These are phyloP conservation scores for Biston betularia DNA, from an alignment of 2,888 invertebrate genomes.

Conservation along the genomic window DNA sequence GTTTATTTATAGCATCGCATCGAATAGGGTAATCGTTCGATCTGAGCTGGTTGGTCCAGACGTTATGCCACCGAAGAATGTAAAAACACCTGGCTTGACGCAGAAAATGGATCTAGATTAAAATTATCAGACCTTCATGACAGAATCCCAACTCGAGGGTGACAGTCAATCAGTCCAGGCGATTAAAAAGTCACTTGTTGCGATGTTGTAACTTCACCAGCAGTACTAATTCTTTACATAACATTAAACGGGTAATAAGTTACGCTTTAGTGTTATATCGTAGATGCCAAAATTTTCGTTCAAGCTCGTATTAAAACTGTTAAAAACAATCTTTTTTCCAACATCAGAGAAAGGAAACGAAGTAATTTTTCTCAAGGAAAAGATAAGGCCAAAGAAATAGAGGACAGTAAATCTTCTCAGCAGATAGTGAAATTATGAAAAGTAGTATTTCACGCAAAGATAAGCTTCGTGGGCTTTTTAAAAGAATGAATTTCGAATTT, in stretches of 20 bases:
- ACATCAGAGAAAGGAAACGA: conserved; percentile 34
- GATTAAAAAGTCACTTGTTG: no score
- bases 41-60: no score
- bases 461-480: conserved; percentile 34
- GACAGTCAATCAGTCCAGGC: no score
- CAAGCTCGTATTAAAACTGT: not conserved
- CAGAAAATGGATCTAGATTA: no score
- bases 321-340: conserved; percentile 26
- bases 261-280: not conserved
- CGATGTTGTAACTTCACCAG: no score
- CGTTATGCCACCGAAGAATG: no score
- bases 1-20: no score
- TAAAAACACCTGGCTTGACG: no score
- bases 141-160: no score
- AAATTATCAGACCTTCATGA: no score
- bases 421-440: conserved; percentile 62
- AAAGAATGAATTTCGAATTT: not conserved
- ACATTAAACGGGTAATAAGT: not conserved
- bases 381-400: conserved; percentile 57
- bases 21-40: no score
- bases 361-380: conserved; percentile 47
- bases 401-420: conserved; percentile 52
- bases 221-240: no score
- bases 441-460: conserved; percentile 52
- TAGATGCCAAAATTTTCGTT: not conserved